Percentiles rank a stretch among this genome's conserved stretches.
Conservation (phyloP, 1,140 invertebrate species). For the Orussus abietinus region DNA sequence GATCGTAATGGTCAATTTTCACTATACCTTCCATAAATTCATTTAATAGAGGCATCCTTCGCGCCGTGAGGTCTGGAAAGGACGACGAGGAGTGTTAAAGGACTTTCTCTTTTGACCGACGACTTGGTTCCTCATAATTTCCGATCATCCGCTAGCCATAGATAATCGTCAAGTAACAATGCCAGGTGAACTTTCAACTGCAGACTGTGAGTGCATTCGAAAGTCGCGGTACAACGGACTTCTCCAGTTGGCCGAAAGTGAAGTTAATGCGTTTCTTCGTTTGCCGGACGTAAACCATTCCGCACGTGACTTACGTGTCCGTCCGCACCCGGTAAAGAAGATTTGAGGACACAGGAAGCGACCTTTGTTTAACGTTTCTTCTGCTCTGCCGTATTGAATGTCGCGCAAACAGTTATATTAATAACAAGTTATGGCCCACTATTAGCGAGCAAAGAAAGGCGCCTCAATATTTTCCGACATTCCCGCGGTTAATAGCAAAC, state of each 20-base stretch:
- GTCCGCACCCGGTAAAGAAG: too few relatives aligned
- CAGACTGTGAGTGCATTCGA: slow-evolving; percentile 25
- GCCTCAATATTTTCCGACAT: too few relatives aligned
- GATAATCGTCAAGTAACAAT: slow-evolving; percentile 31
- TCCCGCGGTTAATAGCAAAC: too few relatives aligned
- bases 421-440: too few relatives aligned
- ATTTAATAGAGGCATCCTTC: slow-evolving; percentile 6
- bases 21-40: slow-evolving; percentile 3
- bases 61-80: background rate
- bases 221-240: slow-evolving; percentile 25
- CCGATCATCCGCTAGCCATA: slow-evolving; percentile 29
- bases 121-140: slow-evolving; percentile 23
- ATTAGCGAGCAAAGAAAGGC: too few relatives aligned
- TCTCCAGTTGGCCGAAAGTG: slow-evolving; percentile 39
- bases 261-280: slow-evolving; percentile 8
- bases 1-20: slow-evolving; percentile 3
- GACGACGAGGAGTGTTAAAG: too few relatives aligned
- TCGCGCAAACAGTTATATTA: too few relatives aligned
- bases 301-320: too few relatives aligned
- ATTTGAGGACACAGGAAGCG: background rate
- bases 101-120: slow-evolving; percentile 27
- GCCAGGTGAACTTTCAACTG: slow-evolving; percentile 38
- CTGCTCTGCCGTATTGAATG: background rate
- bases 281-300: too few relatives aligned
- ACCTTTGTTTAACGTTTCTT: background rate